A percentile compares a stretch with the other conserved stretches of the same genome.
Evolutionary conservation across 2,888 invertebrate genomes (phyloP).

Genomic region (Bombylius discolor): DNA sequence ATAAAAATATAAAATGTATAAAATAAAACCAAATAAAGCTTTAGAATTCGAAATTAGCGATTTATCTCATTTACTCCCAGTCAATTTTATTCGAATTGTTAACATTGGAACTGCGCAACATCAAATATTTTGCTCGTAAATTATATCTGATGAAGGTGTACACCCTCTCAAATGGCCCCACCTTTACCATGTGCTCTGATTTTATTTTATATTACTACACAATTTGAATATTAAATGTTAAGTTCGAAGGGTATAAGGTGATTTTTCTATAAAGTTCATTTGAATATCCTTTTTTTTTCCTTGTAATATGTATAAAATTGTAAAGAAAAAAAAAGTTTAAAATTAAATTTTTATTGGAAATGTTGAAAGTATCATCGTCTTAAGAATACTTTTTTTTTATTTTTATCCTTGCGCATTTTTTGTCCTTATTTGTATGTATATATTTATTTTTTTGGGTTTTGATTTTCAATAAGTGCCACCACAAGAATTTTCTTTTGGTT

Average conservation of each 20-base stretch:
- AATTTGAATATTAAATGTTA: neutral
- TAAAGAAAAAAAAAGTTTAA: neutral
- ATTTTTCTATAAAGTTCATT: neutral
- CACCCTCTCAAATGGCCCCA: neutral
- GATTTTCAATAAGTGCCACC: conserved; percentile 7
- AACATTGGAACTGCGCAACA: conserved; percentile 3
- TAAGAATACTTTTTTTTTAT: neutral
- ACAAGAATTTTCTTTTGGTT: neutral
- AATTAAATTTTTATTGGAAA: conserved; percentile 4
- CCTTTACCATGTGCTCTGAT: conserved; percentile 6
- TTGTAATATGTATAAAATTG: neutral
- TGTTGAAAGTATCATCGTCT: conserved; percentile 1
- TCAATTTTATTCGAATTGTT: neutral
- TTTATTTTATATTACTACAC: neutral
- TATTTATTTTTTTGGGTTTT: neutral
- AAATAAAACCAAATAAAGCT: neutral
- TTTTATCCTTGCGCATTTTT: neutral
- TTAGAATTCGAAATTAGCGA: neutral
- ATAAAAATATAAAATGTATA: neutral
- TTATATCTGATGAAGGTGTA: neutral
- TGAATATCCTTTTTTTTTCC: neutral
- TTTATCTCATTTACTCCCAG: conserved; percentile 5
- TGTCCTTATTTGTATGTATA: neutral
- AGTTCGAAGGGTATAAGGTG: neutral
- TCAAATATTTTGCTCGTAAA: conserved; percentile 1